Evolutionary conservation across 37 sponge, comb jelly and placozoan species (phyloP).

Genomic region (Hexactinellida sp.): DNA sequence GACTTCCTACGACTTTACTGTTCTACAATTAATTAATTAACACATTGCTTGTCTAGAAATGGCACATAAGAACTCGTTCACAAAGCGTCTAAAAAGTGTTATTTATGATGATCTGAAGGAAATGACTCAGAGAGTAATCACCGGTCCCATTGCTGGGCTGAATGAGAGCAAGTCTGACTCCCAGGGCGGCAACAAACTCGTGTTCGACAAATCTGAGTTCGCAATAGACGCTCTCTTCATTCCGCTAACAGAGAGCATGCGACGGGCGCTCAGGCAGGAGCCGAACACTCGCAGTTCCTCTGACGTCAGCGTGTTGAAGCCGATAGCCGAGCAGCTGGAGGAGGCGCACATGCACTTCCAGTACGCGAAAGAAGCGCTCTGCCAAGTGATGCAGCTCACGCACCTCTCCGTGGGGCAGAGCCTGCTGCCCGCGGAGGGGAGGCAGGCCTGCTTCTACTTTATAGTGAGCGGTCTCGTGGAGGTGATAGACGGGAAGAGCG

Average conservation of each 20-base stretch:
- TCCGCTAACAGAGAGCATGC: neutral
- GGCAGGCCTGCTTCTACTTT: neutral
- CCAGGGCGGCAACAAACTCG: neutral
- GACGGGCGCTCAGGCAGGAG: neutral
- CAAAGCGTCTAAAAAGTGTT: neutral
- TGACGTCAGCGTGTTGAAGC: neutral
- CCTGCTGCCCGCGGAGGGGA: neutral
- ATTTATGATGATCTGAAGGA: neutral
- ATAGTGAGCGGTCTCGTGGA: neutral
- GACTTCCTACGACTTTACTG: no score
- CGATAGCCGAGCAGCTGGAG: constrained; percentile 3
- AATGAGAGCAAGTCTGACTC: neutral
- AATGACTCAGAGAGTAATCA: neutral
- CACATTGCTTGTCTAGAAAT: neutral
- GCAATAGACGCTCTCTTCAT: neutral
- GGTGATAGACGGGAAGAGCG: neutral
- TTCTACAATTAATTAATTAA: no score
- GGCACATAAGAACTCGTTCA: neutral
- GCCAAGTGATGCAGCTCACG: neutral
- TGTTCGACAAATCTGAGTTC: neutral
- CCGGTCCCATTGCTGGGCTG: neutral
- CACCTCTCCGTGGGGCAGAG: neutral
- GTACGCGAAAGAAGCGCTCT: neutral
- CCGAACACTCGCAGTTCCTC: neutral
- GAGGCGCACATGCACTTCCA: neutral